phyloP scores from a whole-genome alignment of 2,888 invertebrate genomes.

The Thyatira batis region DNA sequence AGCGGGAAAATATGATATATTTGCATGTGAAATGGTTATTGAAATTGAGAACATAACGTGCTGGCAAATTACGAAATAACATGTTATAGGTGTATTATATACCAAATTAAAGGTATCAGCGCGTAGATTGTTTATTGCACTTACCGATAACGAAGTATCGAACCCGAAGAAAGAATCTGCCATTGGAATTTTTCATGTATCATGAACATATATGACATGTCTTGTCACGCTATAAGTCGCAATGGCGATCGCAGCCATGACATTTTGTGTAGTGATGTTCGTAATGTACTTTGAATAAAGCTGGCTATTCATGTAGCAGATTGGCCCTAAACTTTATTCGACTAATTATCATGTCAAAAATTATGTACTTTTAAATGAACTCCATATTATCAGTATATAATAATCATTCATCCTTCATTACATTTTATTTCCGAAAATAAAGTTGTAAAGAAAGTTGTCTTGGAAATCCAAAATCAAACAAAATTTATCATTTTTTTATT shows the following conservation, averaged over 20 bases:
- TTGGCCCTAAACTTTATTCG: too few species aligned
- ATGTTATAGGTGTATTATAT: slow-evolving; percentile 39
- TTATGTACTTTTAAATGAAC: too few species aligned
- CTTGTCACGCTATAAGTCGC: slow-evolving; percentile 84
- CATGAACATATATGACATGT: slow-evolving; percentile 85
- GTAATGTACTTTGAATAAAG: too few species aligned
- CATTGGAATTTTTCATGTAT: slow-evolving; percentile 86
- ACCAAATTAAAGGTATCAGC: slow-evolving; percentile 30
- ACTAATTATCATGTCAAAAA: too few species aligned
- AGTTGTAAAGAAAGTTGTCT: too few species aligned
- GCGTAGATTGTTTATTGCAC: slow-evolving; percentile 55
- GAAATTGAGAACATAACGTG: slow-evolving; percentile 51
- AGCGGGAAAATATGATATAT: slow-evolving; percentile 10
- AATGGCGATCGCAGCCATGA: slow-evolving; percentile 71
- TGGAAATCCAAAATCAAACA: too few species aligned
- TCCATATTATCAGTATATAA: too few species aligned
- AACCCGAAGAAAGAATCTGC: slow-evolving; percentile 95
- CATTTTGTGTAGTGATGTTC: slow-evolving; percentile 37
- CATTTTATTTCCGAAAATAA: too few species aligned
- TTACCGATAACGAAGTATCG: slow-evolving; percentile 90
- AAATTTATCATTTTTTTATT: too few species aligned
- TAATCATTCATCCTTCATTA: too few species aligned
- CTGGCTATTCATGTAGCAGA: too few species aligned
- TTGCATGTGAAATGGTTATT: slow-evolving; percentile 16
- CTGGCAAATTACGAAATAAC: slow-evolving; percentile 50